These are phyloP conservation scores for Solea solea DNA, from an alignment of 2,113 vertebrate species.

Conservation along the genomic window DNA sequence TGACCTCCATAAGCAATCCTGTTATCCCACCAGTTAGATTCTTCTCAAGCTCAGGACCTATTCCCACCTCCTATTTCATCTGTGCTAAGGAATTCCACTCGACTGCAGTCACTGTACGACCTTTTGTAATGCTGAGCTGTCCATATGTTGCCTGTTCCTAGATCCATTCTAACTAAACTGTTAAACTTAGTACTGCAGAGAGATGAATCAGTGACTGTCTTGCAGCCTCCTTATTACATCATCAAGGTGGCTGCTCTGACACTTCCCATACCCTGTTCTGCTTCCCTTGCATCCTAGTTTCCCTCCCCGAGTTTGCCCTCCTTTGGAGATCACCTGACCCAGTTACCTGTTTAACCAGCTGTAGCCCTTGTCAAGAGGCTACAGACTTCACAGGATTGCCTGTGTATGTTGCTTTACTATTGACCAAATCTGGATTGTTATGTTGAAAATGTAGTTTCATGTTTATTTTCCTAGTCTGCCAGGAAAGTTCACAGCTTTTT, in stretches of 20 bases:
- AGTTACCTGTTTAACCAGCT: neutral
- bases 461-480: neutral
- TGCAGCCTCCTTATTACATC: neutral
- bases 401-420: too few species aligned
- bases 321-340: conserved; percentile 1
- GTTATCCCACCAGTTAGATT: neutral
- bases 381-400: neutral
- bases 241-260: neutral
- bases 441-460: neutral
- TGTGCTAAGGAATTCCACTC: neutral
- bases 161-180: too few species aligned
- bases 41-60: neutral
- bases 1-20: neutral
- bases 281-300: neutral
- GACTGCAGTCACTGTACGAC: neutral
- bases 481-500: neutral
- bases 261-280: neutral
- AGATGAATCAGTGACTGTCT: too few species aligned
- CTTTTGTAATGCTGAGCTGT: too few species aligned
- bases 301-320: neutral
- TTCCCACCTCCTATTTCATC: neutral
- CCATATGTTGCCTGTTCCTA: neutral
- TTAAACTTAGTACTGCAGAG: too few species aligned
- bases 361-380: neutral
- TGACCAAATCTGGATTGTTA: neutral